Conservation (phyloP, 2,797 vertebrate species). For the Bradypus variegatus region DNA sequence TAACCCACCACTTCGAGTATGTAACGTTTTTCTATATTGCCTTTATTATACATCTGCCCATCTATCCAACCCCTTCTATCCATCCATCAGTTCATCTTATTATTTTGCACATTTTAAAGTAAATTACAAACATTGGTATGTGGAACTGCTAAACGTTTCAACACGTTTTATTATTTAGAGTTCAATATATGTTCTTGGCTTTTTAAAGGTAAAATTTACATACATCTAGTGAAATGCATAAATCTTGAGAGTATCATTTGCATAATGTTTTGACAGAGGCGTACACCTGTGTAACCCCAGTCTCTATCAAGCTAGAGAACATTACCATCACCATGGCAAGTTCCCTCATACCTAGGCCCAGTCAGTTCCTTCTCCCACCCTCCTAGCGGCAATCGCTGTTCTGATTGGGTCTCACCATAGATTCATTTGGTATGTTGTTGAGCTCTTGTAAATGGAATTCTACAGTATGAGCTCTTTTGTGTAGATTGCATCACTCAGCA, state of each 20-base stretch:
- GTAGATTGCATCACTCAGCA: neutral
- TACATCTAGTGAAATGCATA: neutral
- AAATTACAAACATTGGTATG: neutral
- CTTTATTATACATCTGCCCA: neutral
- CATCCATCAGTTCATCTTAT: neutral
- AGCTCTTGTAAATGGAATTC: neutral
- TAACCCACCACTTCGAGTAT: neutral
- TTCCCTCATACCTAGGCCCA: neutral
- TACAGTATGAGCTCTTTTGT: neutral
- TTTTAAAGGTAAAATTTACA: constrained; percentile 8
- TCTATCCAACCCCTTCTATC: neutral
- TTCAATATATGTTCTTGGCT: neutral
- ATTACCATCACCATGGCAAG: neutral
- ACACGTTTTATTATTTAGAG: neutral
- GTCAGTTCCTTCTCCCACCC: neutral
- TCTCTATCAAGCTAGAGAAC: neutral
- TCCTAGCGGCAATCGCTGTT: neutral
- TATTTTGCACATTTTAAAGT: neutral
- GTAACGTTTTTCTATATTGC: neutral
- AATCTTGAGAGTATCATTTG: neutral
- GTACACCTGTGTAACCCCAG: neutral
- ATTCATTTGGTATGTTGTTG: neutral
- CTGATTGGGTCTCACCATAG: neutral
- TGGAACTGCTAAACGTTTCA: neutral
- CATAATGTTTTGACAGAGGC: constrained; percentile 13